Conservation (phyloP, 2,797 vertebrate genomes). For the Rhinogobio ventralis region DNA sequence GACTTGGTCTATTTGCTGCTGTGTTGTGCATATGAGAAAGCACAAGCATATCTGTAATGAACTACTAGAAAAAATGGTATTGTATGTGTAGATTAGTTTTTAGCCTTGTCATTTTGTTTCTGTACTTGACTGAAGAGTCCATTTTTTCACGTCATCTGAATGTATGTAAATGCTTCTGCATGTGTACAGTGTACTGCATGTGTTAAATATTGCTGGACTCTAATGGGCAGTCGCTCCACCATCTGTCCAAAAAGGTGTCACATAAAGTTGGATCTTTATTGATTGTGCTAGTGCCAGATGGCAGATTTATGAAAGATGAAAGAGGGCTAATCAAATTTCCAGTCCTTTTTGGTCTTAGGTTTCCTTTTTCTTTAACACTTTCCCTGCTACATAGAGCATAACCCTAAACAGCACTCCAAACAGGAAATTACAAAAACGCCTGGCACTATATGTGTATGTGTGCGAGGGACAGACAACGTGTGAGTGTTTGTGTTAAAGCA, state of each 20-base stretch:
- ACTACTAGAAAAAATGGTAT: background rate
- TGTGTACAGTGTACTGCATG: slow-evolving; percentile 26
- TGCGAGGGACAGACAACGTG: slow-evolving; percentile 17
- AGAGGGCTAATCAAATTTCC: slow-evolving; percentile 83
- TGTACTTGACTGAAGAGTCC: slow-evolving; percentile 2
- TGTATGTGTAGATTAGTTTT: background rate
- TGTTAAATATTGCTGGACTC: slow-evolving; percentile 29
- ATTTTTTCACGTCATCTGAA: slow-evolving; percentile 4
- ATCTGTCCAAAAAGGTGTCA: slow-evolving; percentile 75
- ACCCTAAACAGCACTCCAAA: slow-evolving; percentile 79
- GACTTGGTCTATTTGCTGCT: slow-evolving; percentile 54
- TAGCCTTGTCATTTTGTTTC: background rate
- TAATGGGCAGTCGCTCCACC: slow-evolving; percentile 47
- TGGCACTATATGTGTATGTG: slow-evolving; percentile 55
- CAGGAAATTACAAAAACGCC: slow-evolving; percentile 79
- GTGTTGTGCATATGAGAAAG: slow-evolving; percentile 25
- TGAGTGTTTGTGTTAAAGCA: slow-evolving; percentile 29
- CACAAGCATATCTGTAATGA: background rate
- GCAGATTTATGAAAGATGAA: slow-evolving; percentile 82
- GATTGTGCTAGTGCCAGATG: slow-evolving; percentile 79
- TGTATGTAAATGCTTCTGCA: slow-evolving; percentile 8
- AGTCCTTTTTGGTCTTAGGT: slow-evolving; percentile 78
- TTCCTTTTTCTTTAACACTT: slow-evolving; percentile 79
- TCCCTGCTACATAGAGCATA: slow-evolving; percentile 73
- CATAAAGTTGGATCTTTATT: slow-evolving; percentile 79